phyloP scores from a whole-genome alignment of 2,888 invertebrate species.

The Xanthorhoe designata region DNA sequence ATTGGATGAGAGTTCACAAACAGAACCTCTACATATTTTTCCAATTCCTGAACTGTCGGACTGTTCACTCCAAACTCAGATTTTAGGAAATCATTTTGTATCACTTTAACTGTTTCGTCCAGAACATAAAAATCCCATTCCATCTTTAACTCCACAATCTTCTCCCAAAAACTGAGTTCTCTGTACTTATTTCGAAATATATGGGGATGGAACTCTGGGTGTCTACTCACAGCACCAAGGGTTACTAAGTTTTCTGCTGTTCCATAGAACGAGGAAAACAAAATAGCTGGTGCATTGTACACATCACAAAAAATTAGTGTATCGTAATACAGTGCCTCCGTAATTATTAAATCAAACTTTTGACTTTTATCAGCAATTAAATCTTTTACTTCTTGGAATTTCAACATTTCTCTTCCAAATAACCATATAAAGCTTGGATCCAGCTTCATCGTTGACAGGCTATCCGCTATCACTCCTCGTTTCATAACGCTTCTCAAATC shows the following conservation, averaged over 20 bases:
- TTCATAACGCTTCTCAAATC: slow-evolving; percentile 12
- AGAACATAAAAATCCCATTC: slow-evolving; percentile 40
- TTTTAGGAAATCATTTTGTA: slow-evolving; percentile 45
- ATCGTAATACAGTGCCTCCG: slow-evolving; percentile 46
- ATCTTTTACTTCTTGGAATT: slow-evolving; percentile 37
- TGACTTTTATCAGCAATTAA: slow-evolving; percentile 47
- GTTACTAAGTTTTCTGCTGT: slow-evolving; percentile 40
- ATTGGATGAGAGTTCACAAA: slow-evolving; percentile 51
- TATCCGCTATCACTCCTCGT: slow-evolving; percentile 41
- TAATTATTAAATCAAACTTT: slow-evolving; percentile 55
- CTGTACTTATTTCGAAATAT: slow-evolving; percentile 40
- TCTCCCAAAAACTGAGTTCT: slow-evolving; percentile 42
- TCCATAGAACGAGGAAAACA: slow-evolving; percentile 49
- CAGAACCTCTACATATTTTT: slow-evolving; percentile 50
- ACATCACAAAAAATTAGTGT: slow-evolving; percentile 48
- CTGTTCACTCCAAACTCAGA: slow-evolving; percentile 47
- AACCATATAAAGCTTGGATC: slow-evolving; percentile 13
- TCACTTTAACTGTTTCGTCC: slow-evolving; percentile 24
- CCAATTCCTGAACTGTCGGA: slow-evolving; percentile 48
- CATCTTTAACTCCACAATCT: slow-evolving; percentile 39
- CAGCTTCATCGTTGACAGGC: not conserved
- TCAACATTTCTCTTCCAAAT: slow-evolving; percentile 29
- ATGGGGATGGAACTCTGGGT: slow-evolving; percentile 47
- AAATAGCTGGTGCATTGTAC: slow-evolving; percentile 50
- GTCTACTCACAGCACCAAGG: slow-evolving; percentile 48